These are phyloP conservation scores for Eubasilissa regina DNA, from an alignment of 1,140 invertebrate genomes.

Conservation along the genomic window DNA sequence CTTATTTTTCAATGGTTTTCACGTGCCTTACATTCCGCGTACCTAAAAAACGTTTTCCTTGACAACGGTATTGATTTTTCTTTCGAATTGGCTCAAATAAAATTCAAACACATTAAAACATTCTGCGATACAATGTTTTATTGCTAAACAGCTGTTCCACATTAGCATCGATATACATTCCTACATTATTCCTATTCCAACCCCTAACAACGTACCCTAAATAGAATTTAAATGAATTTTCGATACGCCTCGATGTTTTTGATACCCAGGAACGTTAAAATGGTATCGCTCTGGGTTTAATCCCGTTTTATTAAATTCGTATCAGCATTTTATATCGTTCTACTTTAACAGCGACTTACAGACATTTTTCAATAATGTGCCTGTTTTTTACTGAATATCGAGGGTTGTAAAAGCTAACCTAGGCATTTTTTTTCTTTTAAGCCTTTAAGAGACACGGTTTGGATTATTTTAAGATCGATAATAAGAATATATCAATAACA, in stretches of 20 bases:
- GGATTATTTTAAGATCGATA: too few relatives aligned
- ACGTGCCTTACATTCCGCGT: background rate
- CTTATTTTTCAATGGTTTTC: background rate
- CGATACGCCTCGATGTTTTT: slow-evolving; percentile 38
- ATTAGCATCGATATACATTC: slow-evolving; percentile 51
- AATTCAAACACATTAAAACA: slow-evolving; percentile 39
- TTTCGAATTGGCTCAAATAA: slow-evolving; percentile 22
- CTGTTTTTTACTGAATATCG: background rate
- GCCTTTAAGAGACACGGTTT: too few relatives aligned
- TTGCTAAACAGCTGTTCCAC: slow-evolving; percentile 55
- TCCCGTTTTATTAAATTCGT: slow-evolving; percentile 37
- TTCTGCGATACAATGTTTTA: slow-evolving; percentile 48
- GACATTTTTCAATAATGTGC: slow-evolving; percentile 16
- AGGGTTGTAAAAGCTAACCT: background rate
- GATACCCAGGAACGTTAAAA: slow-evolving; percentile 40
- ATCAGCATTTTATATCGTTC: slow-evolving; percentile 13
- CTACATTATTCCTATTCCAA: slow-evolving; percentile 35
- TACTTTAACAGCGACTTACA: slow-evolving; percentile 23
- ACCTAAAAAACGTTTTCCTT: slow-evolving; percentile 27
- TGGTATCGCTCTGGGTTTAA: slow-evolving; percentile 34
- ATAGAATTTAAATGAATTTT: slow-evolving; percentile 54
- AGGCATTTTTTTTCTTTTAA: too few relatives aligned
- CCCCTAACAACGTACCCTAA: slow-evolving; percentile 39
- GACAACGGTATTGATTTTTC: slow-evolving; percentile 29
- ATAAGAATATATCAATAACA: too few relatives aligned